These are phyloP conservation scores for Bugulina stolonifera DNA, from an alignment of 2,888 invertebrate genomes.

Conservation along the genomic window DNA sequence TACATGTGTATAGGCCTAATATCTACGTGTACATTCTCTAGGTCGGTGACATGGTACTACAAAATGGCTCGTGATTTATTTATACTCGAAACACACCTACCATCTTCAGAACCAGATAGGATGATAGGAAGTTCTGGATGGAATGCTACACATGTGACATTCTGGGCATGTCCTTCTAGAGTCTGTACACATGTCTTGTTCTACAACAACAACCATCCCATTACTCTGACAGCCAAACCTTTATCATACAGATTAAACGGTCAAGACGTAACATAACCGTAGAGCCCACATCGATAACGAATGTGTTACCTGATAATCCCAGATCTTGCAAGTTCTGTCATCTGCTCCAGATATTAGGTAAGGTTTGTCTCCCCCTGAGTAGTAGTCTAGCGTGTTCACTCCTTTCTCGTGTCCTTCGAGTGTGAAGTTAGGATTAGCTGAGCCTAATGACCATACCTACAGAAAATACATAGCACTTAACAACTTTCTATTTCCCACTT, in stretches of 20 bases:
- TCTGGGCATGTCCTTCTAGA: constrained; percentile 91
- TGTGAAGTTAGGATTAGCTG: constrained; percentile 94
- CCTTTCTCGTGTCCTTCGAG: constrained; percentile 96
- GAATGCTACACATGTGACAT: constrained; percentile 82
- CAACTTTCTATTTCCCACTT: too few species aligned
- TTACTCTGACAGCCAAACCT: too few species aligned
- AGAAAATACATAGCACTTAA: too few species aligned
- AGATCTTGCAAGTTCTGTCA: constrained; percentile 93
- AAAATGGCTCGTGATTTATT: not conserved
- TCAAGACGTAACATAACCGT: too few species aligned
- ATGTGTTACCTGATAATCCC: constrained; percentile 75
- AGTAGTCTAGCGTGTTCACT: constrained; percentile 98
- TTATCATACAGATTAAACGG: too few species aligned
- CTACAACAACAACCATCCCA: too few species aligned
- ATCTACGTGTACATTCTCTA: too few species aligned
- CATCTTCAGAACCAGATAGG: constrained; percentile 92
- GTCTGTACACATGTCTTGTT: constrained; percentile 99
- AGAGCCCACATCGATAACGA: too few species aligned
- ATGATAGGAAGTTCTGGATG: constrained; percentile 97
- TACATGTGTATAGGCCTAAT: too few species aligned
- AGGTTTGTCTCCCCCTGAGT: constrained; percentile 97
- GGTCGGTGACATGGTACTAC: too few species aligned
- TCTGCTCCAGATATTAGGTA: constrained; percentile 99
- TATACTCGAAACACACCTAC: constrained; percentile 36
- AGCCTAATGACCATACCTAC: constrained; percentile 94